Conservation (phyloP, 2,797 vertebrate species). For the Parambassis ranga region DNA sequence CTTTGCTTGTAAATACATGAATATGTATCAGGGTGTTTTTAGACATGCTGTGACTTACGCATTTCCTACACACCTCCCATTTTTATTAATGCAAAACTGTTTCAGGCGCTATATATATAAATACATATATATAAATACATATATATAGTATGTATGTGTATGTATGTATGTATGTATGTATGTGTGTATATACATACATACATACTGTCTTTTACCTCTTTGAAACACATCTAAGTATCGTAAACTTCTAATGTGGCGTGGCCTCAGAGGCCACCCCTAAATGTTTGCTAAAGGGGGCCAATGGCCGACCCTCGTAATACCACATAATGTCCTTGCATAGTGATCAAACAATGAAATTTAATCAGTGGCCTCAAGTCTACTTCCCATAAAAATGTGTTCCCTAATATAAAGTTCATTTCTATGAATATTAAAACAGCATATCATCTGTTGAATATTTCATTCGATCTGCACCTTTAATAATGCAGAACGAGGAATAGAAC, state of each 20-base stretch:
- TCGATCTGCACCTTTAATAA: constrained; percentile 83
- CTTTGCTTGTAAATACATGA: constrained; percentile 68
- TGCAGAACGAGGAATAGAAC: constrained; percentile 78
- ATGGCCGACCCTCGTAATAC: constrained; percentile 49
- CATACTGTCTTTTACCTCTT: constrained; percentile 4
- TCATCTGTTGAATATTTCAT: constrained; percentile 84
- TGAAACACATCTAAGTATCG: constrained; percentile 26
- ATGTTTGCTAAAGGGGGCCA: constrained; percentile 68
- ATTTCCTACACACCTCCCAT: constrained; percentile 29
- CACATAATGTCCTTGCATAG: constrained; percentile 71
- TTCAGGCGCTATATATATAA: constrained; percentile 23
- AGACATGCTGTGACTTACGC: constrained; percentile 37
- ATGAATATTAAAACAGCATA: constrained; percentile 84
- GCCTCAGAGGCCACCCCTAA: constrained; percentile 47
- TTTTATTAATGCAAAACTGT: constrained; percentile 31
- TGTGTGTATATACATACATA: too few relatives aligned
- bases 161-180: too few relatives aligned
- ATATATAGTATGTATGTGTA: too few relatives aligned
- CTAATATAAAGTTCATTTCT: constrained; percentile 86
- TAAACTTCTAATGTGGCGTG: constrained; percentile 40
- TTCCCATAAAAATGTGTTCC: constrained; percentile 81
- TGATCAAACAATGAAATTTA: constrained; percentile 85
- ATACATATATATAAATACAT: too few relatives aligned
- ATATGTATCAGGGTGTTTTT: constrained; percentile 65
- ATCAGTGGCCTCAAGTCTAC: constrained; percentile 78